These are phyloP conservation scores for Pomacea maculata DNA, from an alignment of 1,140 invertebrate species.

Conservation along the genomic window DNA sequence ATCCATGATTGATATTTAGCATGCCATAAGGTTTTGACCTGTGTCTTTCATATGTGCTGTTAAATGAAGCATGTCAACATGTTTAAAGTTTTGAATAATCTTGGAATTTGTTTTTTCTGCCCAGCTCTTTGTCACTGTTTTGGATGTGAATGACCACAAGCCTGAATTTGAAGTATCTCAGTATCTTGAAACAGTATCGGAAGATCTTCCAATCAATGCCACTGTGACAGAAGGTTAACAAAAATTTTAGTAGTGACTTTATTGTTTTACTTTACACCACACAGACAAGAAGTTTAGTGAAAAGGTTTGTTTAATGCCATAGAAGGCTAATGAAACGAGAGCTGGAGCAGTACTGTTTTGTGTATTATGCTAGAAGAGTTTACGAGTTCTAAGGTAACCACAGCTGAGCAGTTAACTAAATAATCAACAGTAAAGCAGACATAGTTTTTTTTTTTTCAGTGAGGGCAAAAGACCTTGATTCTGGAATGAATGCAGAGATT, in stretches of 20 bases:
- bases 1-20: no score
- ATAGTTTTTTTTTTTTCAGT: constrained; percentile 35
- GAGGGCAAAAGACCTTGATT: constrained; percentile 46
- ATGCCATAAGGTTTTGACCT: no score
- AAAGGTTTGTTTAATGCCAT: not conserved
- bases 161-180: constrained; percentile 26
- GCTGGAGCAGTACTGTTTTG: not conserved
- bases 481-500: constrained; percentile 49
- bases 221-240: constrained; percentile 17
- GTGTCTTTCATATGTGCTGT: no score
- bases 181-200: constrained; percentile 13
- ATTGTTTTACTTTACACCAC: not conserved
- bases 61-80: not conserved
- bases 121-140: constrained; percentile 26
- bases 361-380: not conserved
- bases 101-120: not conserved
- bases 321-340: no score
- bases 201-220: constrained; percentile 4
- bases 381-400: not conserved
- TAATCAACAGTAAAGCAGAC: no score
- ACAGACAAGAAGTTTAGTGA: not conserved
- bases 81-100: not conserved
- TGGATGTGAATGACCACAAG: constrained; percentile 30
- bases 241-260: not conserved
- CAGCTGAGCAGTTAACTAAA: no score